phyloP scores from a whole-genome alignment of 2,888 invertebrate species.

The Alsophila aescularia region DNA sequence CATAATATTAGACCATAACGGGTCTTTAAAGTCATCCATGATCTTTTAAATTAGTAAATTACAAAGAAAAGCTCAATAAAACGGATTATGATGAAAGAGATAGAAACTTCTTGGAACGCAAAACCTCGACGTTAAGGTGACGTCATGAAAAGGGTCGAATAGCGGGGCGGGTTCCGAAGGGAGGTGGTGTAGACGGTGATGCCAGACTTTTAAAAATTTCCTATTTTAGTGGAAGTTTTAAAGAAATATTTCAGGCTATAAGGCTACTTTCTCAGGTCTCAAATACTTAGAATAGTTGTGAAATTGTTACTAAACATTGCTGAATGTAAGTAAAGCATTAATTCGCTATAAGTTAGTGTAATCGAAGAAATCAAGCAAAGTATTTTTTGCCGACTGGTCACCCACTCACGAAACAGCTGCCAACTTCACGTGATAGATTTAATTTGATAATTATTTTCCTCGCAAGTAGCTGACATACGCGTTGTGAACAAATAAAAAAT shows the following conservation, averaged over 20 bases:
- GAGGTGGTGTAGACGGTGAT: slow-evolving; percentile 50
- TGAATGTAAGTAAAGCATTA: neutral
- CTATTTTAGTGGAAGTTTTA: slow-evolving; percentile 30
- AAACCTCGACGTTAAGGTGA: slow-evolving; percentile 70
- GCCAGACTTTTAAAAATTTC: slow-evolving; percentile 50
- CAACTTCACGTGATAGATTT: slow-evolving; percentile 64
- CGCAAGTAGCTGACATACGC: slow-evolving; percentile 55
- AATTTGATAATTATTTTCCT: slow-evolving; percentile 50
- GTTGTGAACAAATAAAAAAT: slow-evolving; percentile 56
- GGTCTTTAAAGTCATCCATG: neutral
- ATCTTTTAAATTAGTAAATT: neutral
- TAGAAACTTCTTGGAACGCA: slow-evolving; percentile 70
- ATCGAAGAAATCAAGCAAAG: slow-evolving; percentile 34
- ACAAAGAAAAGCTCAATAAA: slow-evolving; percentile 24
- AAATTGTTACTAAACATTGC: neutral
- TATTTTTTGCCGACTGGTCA: slow-evolving; percentile 42
- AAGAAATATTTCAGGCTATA: neutral
- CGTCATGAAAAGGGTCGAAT: slow-evolving; percentile 54
- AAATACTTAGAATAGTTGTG: neutral
- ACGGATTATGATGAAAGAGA: slow-evolving; percentile 42
- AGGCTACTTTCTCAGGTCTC: neutral
- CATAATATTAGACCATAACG: slow-evolving; percentile 1
- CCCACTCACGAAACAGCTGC: slow-evolving; percentile 39
- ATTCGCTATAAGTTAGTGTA: neutral
- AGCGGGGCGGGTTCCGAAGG: slow-evolving; percentile 44